These are phyloP conservation scores for Synergus gifuensis DNA, from an alignment of 2,888 invertebrate species.

Conservation along the genomic window DNA sequence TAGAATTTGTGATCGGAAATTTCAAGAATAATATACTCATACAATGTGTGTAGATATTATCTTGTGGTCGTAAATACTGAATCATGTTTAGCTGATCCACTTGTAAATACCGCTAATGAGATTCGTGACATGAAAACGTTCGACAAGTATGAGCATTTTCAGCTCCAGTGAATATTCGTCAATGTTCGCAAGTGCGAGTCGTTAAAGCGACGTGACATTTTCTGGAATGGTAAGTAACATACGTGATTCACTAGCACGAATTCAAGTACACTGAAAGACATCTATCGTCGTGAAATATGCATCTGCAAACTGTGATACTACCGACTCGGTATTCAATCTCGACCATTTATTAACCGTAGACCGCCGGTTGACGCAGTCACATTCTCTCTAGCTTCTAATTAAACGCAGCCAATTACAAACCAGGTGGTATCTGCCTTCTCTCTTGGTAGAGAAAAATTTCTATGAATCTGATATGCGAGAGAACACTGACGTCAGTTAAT, in stretches of 20 bases:
- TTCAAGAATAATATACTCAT: no score
- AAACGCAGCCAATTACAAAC: slow-evolving; percentile 32
- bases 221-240: slow-evolving; percentile 22
- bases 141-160: slow-evolving; percentile 4
- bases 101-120: slow-evolving; percentile 8
- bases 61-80: background rate
- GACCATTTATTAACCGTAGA: slow-evolving; percentile 38
- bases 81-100: background rate
- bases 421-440: background rate
- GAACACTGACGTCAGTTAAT: slow-evolving; percentile 16
- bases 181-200: slow-evolving; percentile 27
- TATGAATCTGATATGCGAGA: slow-evolving; percentile 15
- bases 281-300: slow-evolving; percentile 52
- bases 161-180: slow-evolving; percentile 2
- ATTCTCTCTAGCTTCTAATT: slow-evolving; percentile 28
- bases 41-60: background rate
- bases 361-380: slow-evolving; percentile 35
- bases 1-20: background rate
- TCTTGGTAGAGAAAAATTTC: background rate
- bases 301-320: slow-evolving; percentile 42
- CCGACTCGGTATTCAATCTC: slow-evolving; percentile 38
- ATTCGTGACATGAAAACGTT: slow-evolving; percentile 26
- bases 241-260: slow-evolving; percentile 48
- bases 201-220: slow-evolving; percentile 10
- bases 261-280: slow-evolving; percentile 48